Evolutionary conservation across 2,797 vertebrate genomes (phyloP).

Genomic region (Sebastes diaconus): DNA sequence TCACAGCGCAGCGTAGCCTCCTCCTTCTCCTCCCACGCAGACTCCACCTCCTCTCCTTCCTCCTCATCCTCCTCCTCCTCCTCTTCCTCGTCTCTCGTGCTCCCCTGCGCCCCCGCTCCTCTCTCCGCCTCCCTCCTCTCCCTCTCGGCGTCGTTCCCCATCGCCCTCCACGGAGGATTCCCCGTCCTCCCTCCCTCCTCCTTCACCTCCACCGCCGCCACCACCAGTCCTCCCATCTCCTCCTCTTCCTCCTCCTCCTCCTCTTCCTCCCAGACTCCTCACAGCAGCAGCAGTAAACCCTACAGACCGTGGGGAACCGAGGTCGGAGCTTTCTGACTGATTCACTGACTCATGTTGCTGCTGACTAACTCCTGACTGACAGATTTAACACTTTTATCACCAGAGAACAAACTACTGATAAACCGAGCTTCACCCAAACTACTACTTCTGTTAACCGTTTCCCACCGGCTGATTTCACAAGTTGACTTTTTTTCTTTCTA

Average conservation of each 20-base stretch:
- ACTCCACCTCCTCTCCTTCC: slow-evolving; percentile 65
- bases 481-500: neutral
- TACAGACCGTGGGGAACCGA: slow-evolving; percentile 95
- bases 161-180: slow-evolving; percentile 85
- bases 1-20: slow-evolving; percentile 70
- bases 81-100: slow-evolving; percentile 53
- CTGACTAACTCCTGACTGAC: neutral
- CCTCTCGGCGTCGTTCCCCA: slow-evolving; percentile 89
- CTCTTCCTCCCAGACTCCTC: slow-evolving; percentile 67
- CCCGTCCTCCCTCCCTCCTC: slow-evolving; percentile 85
- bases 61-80: slow-evolving; percentile 8
- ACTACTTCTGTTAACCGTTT: neutral
- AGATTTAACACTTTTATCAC: neutral
- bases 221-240: slow-evolving; percentile 45
- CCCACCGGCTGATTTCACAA: neutral
- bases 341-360: neutral
- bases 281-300: slow-evolving; percentile 81
- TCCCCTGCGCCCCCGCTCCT: slow-evolving; percentile 84
- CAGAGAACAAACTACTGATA: neutral
- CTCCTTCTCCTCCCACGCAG: slow-evolving; percentile 69
- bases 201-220: slow-evolving; percentile 75
- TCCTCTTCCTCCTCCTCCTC: slow-evolving; percentile 37
- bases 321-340: slow-evolving; percentile 90
- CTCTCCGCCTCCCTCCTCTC: slow-evolving; percentile 89
- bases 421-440: neutral